phyloP scores from a whole-genome alignment of 2,888 invertebrate species.

The Brachycybe producta region DNA sequence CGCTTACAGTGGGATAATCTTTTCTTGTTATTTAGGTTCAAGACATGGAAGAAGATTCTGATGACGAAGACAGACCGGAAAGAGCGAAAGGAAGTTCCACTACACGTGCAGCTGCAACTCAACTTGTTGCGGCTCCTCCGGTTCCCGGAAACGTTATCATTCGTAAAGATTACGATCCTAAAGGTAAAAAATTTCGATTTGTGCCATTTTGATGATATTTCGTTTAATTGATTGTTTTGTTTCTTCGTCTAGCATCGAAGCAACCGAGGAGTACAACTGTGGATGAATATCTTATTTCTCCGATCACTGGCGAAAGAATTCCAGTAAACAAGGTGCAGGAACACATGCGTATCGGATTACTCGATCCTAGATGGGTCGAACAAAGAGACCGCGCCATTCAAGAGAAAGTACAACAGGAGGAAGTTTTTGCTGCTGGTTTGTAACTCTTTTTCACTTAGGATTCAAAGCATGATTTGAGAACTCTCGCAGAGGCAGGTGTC shows the following conservation, averaged over 20 bases:
- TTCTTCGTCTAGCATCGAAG: conserved; percentile 22
- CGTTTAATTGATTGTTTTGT: conserved; percentile 9
- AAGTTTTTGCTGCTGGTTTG: conserved; percentile 55
- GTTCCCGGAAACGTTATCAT: conserved; percentile 85
- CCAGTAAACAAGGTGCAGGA: conserved; percentile 94
- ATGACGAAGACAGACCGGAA: conserved; percentile 45
- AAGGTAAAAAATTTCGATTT: conserved; percentile 37
- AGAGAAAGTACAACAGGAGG: conserved; percentile 84
- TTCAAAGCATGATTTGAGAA: no score
- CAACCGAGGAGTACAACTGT: conserved; percentile 37
- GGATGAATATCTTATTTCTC: conserved; percentile 90
- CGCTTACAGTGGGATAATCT: conserved; percentile 3
- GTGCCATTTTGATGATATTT: conserved; percentile 23
- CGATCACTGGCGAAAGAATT: conserved; percentile 94
- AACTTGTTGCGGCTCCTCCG: conserved; percentile 65
- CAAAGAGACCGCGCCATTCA: conserved; percentile 87
- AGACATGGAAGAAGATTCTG: conserved; percentile 86
- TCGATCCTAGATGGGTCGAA: conserved; percentile 96
- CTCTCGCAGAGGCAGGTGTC: no score
- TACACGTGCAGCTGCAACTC: conserved; percentile 38
- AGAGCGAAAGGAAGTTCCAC: conserved; percentile 28
- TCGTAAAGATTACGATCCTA: conserved; percentile 92
- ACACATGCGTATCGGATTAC: conserved; percentile 89
- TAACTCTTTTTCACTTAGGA: no score
- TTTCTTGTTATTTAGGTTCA: conserved; percentile 45